Conservation (phyloP, 2,113 vertebrate genomes). For the Coreoperca whiteheadi region DNA sequence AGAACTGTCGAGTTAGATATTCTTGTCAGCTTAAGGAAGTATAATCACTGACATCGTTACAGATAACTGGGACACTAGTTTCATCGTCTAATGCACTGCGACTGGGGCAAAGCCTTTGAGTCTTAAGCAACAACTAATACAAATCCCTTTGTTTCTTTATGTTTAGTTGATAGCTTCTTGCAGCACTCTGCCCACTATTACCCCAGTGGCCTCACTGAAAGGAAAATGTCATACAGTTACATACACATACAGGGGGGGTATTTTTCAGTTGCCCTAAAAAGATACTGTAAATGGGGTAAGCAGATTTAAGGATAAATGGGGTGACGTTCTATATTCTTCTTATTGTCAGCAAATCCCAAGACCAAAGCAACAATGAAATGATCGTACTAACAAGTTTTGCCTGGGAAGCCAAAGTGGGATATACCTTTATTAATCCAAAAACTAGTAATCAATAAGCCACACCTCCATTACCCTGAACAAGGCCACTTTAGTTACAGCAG, state of each 20-base stretch:
- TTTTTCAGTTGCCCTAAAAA: background rate
- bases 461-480: background rate
- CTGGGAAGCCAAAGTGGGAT: background rate
- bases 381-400: background rate
- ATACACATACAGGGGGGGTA: background rate
- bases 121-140: constrained; percentile 24
- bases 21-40: background rate
- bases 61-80: constrained; percentile 8
- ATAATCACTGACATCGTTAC: constrained; percentile 19
- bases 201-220: background rate
- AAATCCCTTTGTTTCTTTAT: constrained; percentile 41
- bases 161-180: constrained; percentile 4
- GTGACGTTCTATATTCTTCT: background rate
- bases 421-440: background rate
- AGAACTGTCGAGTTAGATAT: background rate
- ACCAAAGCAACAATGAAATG: background rate
- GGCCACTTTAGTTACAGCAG: background rate
- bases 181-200: background rate
- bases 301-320: background rate
- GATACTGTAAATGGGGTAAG: background rate
- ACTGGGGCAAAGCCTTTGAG: constrained; percentile 9
- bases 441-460: background rate
- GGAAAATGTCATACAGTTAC: background rate
- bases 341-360: background rate
- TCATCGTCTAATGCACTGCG: constrained; percentile 7